These are phyloP conservation scores for Metacarcinus magister DNA, from an alignment of 2,888 invertebrate genomes.

Conservation along the genomic window DNA sequence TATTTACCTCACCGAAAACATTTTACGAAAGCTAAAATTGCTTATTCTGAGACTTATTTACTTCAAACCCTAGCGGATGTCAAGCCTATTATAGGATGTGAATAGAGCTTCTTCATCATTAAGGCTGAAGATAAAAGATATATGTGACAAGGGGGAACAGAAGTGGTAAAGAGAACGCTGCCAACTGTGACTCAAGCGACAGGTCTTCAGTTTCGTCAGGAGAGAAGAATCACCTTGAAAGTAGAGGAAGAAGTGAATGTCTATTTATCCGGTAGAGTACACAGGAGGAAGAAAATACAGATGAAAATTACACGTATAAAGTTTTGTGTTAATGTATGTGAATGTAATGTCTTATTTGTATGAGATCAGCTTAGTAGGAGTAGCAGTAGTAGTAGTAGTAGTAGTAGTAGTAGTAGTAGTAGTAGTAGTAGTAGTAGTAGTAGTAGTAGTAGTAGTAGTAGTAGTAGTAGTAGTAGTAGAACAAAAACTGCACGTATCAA, in stretches of 20 bases:
- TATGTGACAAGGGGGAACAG: not conserved
- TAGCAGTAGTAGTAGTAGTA: too few relatives aligned
- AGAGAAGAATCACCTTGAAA: not conserved
- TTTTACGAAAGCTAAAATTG: not conserved
- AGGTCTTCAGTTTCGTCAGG: not conserved
- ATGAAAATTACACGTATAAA: not conserved
- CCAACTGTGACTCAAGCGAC: not conserved
- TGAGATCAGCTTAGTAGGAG: too few relatives aligned
- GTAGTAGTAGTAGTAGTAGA: not conserved
- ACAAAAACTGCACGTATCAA: not conserved
- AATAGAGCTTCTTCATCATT: not conserved
- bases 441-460: slow-evolving; percentile 59
- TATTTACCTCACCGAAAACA: not conserved
- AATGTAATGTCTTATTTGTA: too few relatives aligned
- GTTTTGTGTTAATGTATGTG: not conserved
- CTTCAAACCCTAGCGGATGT: not conserved
- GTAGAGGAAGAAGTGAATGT: not conserved
- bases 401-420: not conserved
- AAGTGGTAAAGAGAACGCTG: not conserved
- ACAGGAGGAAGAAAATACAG: not conserved
- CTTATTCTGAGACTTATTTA: not conserved
- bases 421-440: slow-evolving; percentile 52
- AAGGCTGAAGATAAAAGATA: not conserved
- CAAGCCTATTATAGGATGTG: not conserved
- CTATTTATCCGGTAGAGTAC: too few relatives aligned